Evolutionary conservation across 2,888 invertebrate species (phyloP).

Genomic region (Loripinus fragilis): DNA sequence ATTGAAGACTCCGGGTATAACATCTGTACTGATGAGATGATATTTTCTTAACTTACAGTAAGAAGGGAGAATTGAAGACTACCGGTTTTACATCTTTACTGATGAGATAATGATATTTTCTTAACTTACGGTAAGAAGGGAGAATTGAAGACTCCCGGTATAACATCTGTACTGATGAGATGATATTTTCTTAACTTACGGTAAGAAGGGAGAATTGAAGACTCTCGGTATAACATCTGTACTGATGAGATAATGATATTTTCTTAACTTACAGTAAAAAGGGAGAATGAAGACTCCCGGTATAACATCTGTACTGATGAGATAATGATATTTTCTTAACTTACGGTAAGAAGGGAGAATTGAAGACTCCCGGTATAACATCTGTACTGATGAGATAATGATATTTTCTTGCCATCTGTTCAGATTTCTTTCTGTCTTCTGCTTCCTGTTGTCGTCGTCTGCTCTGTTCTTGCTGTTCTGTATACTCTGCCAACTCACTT

Average conservation of each 20-base stretch:
- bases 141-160: too few species aligned
- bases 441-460: slow-evolving; percentile 69
- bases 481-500: slow-evolving; percentile 77
- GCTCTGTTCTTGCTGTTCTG: slow-evolving; percentile 78
- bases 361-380: slow-evolving; percentile 82
- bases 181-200: slow-evolving; percentile 64
- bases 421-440: slow-evolving; percentile 64
- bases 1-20: too few species aligned
- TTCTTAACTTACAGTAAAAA: slow-evolving; percentile 74
- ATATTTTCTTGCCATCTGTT: slow-evolving; percentile 75
- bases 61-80: too few species aligned
- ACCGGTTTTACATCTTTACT: too few species aligned
- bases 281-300: slow-evolving; percentile 83
- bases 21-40: too few species aligned
- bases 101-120: too few species aligned
- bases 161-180: too few species aligned
- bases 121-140: too few species aligned
- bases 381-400: slow-evolving; percentile 82
- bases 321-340: slow-evolving; percentile 77
- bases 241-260: slow-evolving; percentile 81
- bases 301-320: slow-evolving; percentile 81
- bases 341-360: slow-evolving; percentile 81
- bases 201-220: slow-evolving; percentile 81
- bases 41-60: too few species aligned
- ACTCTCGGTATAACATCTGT: slow-evolving; percentile 82